Base-by-base conservation (phyloP, 2,113 vertebrate species). In the Corythornis cristatus region DNA sequence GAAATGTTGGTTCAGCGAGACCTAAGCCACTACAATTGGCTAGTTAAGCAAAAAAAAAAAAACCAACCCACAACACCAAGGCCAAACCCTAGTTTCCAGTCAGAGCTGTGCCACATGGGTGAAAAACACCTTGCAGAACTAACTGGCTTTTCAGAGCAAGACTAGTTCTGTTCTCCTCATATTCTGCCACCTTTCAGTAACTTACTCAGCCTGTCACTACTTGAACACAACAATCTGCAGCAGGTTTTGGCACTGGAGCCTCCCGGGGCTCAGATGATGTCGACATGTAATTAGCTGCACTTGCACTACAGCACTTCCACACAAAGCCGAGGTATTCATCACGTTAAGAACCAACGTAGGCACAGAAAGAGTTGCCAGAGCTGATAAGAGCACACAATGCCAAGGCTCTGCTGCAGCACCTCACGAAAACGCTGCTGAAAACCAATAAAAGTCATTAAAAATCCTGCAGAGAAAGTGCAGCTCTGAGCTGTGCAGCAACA, bases 1-100 rank as follows among this genome's bases (percentile, higher is more conserved):
- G 85, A 95, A 91, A 72, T 46, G 85, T 93, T 88, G 83, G 60
- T 83, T 94, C 95, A 96, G 96, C 95, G 86, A 64, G 79, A 91
- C 68, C 71, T 8, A 29, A 74, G 88, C 92, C 2, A 5, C 85
- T 62, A 42, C 82, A 70, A 90, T 11, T 43, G 79, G 72, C 64
- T 88, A 76, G 82, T 72, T 73, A 82, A 68, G 89, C 67, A 57
- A 54, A 86, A 80, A 66, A 65, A 81, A 60, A 77, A 60, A 4
- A 50, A 23, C 25, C 25, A 33, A 15, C 12, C 67, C 57, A 31
- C 50, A 15, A 50, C 22, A 23, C 12, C n/a, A 48, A 64, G 56
- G 16, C 48, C 51, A 62, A 62, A 46, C n/a, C 31, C 40, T 1
- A 29, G 12, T 6, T 65, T 62, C 22, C 12, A 45, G 31, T 15